These are phyloP conservation scores for Phocides pigmalion DNA, from an alignment of 1,140 invertebrate genomes.

Conservation along the genomic window DNA sequence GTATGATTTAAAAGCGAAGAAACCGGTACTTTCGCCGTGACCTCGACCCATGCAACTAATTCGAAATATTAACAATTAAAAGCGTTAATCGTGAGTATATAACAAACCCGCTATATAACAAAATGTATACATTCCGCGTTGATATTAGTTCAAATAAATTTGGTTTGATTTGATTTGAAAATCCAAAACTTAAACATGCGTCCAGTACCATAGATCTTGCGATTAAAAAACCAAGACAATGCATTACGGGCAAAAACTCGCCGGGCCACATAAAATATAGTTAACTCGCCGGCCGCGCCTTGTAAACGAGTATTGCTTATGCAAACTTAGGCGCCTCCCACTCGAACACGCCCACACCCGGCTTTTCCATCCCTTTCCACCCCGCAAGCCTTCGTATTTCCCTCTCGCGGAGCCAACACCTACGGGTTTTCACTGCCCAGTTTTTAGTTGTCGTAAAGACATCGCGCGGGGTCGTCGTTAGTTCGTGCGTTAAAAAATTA, in stretches of 20 bases:
- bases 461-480: slow-evolving; percentile 58
- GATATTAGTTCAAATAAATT: not conserved
- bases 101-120: no score
- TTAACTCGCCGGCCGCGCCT: slow-evolving; percentile 17
- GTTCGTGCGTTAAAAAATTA: slow-evolving; percentile 50
- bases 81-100: no score
- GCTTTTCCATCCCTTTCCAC: slow-evolving; percentile 46
- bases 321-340: slow-evolving; percentile 70
- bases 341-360: slow-evolving; percentile 58
- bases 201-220: slow-evolving; percentile 14
- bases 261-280: slow-evolving; percentile 62
- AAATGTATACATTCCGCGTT: no score
- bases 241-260: slow-evolving; percentile 65
- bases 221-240: slow-evolving; percentile 75
- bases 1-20: no score
- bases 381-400: slow-evolving; percentile 42
- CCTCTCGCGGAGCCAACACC: slow-evolving; percentile 66
- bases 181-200: slow-evolving; percentile 32
- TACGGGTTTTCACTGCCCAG: slow-evolving; percentile 64
- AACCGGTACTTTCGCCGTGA: no score
- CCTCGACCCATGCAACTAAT: no score
- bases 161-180: slow-evolving; percentile 2
- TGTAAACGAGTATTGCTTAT: slow-evolving; percentile 57
- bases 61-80: no score
- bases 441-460: slow-evolving; percentile 78